Percentiles rank a stretch among this genome's conserved stretches.
Conservation (phyloP, 2,888 invertebrate genomes). For the Oscheius sp. region DNA sequence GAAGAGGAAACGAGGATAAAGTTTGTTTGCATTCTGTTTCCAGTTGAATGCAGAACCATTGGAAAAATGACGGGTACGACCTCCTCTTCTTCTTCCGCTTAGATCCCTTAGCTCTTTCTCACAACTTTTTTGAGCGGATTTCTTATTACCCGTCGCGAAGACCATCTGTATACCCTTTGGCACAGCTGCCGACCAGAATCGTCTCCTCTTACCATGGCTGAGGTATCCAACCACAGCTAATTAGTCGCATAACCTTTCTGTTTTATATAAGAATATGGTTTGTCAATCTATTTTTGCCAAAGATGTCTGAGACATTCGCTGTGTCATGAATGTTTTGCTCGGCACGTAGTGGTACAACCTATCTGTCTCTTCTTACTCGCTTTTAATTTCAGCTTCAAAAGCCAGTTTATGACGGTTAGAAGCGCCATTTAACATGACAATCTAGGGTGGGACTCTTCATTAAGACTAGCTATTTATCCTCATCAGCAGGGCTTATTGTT, state of each 20-base stretch:
- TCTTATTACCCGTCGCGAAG: background rate
- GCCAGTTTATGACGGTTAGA: too few relatives aligned
- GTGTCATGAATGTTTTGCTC: too few relatives aligned
- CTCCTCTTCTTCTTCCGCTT: background rate
- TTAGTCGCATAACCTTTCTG: too few relatives aligned
- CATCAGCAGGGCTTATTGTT: conserved; percentile 24
- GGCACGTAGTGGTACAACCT: too few relatives aligned
- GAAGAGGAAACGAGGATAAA: conserved; percentile 6
- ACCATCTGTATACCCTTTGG: conserved; percentile 25
- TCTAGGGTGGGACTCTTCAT: conserved; percentile 10
- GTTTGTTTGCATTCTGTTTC: conserved; percentile 18
- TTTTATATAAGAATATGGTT: too few relatives aligned
- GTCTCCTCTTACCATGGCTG: conserved; percentile 18
- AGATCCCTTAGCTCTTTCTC: background rate
- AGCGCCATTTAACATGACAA: conserved; percentile 4
- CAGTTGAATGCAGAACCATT: conserved; percentile 4
- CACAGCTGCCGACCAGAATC: conserved; percentile 28
- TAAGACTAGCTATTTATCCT: conserved; percentile 25
- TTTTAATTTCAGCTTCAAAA: too few relatives aligned
- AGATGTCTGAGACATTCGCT: background rate
- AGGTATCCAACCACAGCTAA: background rate
- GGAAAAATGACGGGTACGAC: background rate
- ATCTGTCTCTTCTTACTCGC: too few relatives aligned
- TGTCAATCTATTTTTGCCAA: background rate
- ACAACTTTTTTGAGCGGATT: background rate